Evolutionary conservation across 1,140 invertebrate genomes (phyloP).

Genomic region (Drosophila obscura): DNA sequence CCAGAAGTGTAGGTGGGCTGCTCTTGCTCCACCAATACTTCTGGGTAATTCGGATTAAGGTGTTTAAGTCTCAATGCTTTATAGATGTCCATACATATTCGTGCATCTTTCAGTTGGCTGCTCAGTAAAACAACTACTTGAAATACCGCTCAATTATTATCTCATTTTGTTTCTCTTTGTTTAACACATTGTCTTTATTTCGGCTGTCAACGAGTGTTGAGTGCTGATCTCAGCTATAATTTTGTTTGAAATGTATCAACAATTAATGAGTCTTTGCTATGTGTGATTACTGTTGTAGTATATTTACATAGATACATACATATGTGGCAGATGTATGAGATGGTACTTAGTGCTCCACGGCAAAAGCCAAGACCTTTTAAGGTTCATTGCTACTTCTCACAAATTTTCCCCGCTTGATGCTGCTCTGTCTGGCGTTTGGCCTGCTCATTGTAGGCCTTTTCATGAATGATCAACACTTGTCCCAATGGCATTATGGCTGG

Average conservation of each 20-base stretch:
- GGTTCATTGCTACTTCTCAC: slow-evolving; percentile 80
- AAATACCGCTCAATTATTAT: slow-evolving; percentile 18
- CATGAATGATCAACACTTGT: slow-evolving; percentile 71
- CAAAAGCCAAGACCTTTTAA: slow-evolving; percentile 70
- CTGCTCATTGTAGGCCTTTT: slow-evolving; percentile 64
- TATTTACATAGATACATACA: neutral
- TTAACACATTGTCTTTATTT: slow-evolving; percentile 16
- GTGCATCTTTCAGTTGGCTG: slow-evolving; percentile 37
- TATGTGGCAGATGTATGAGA: slow-evolving; percentile 37
- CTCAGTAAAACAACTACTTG: slow-evolving; percentile 19
- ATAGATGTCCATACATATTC: neutral
- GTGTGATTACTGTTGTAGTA: slow-evolving; percentile 5
- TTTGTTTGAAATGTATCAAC: slow-evolving; percentile 60
- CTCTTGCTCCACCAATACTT: slow-evolving; percentile 7
- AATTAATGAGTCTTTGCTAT: slow-evolving; percentile 59
- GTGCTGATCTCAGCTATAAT: slow-evolving; percentile 41
- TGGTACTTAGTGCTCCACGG: slow-evolving; percentile 25
- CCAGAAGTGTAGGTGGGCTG: neutral
- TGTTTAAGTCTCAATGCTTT: slow-evolving; percentile 2
- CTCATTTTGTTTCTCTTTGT: slow-evolving; percentile 22
- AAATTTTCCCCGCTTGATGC: slow-evolving; percentile 38
- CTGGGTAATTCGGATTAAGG: slow-evolving; percentile 17
- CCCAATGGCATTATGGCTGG: slow-evolving; percentile 72
- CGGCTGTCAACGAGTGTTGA: slow-evolving; percentile 16
- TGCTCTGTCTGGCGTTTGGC: slow-evolving; percentile 17